Percentiles rank a stretch among this genome's conserved stretches.
phyloP scores from a whole-genome alignment of 2,888 invertebrate species.

The Hirtodrosophila duncani region DNA sequence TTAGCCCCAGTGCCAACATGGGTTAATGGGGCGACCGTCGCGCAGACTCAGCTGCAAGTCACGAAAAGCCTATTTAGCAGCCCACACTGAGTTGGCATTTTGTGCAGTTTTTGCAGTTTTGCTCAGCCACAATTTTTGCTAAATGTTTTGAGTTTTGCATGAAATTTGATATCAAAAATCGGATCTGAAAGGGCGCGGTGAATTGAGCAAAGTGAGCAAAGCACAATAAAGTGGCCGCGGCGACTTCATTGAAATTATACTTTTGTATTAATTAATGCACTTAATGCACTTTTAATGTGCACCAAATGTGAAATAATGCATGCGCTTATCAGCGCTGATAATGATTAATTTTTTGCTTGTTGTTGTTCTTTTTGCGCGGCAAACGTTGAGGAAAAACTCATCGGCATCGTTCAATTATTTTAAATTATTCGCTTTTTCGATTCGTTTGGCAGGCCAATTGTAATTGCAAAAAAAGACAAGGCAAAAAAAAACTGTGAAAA shows the following conservation, averaged over 20 bases:
- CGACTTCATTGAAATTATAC: slow-evolving; percentile 4
- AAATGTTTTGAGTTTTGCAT: slow-evolving; percentile 65
- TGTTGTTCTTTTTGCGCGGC: background rate
- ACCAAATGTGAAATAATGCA: slow-evolving; percentile 65
- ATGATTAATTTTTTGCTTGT: slow-evolving; percentile 55
- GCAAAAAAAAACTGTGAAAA: background rate
- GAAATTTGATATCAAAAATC: slow-evolving; percentile 45
- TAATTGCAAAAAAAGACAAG: slow-evolving; percentile 3
- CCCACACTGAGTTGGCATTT: slow-evolving; percentile 55
- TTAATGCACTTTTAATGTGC: slow-evolving; percentile 66
- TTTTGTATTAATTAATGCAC: slow-evolving; percentile 58
- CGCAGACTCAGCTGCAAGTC: slow-evolving; percentile 67
- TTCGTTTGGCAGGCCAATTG: too few relatives aligned
- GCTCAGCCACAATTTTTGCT: slow-evolving; percentile 36
- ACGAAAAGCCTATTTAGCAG: slow-evolving; percentile 63
- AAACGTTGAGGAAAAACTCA: slow-evolving; percentile 36
- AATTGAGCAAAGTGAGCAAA: slow-evolving; percentile 5
- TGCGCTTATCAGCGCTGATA: slow-evolving; percentile 63
- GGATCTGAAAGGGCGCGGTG: background rate
- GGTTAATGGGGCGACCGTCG: slow-evolving; percentile 55
- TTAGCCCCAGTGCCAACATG: too few relatives aligned
- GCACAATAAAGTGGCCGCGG: background rate
- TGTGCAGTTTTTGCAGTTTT: slow-evolving; percentile 20
- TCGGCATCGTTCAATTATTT: slow-evolving; percentile 49
- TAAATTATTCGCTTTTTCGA: too few relatives aligned